phyloP scores from a whole-genome alignment of 1,140 invertebrate species.

The Paraescarpia echinospica region DNA sequence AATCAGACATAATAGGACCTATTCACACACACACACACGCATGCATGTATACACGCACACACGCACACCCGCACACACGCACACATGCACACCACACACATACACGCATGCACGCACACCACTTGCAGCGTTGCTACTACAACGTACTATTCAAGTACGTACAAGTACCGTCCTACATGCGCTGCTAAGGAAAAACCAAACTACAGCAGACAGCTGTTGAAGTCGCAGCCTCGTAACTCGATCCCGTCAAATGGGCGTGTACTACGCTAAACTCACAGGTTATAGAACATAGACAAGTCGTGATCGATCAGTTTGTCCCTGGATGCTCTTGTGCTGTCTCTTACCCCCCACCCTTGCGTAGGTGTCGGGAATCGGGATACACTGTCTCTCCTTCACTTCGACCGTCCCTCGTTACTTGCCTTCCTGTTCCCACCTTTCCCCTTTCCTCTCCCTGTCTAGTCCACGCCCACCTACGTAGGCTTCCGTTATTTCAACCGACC shows the following conservation, averaged over 20 bases:
- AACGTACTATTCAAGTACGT: neutral
- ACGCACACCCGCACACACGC: too few relatives aligned
- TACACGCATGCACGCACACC: too few relatives aligned
- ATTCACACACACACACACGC: too few relatives aligned
- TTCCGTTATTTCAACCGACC: neutral
- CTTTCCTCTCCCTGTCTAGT: neutral
- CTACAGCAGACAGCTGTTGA: neutral
- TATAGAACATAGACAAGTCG: too few relatives aligned
- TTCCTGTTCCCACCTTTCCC: neutral
- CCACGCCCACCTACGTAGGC: neutral
- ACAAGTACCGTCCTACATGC: neutral
- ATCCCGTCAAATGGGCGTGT: neutral
- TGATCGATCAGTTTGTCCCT: too few relatives aligned
- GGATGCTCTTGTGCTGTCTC: neutral
- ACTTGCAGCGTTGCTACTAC: too few relatives aligned
- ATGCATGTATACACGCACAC: too few relatives aligned
- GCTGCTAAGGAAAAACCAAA: neutral
- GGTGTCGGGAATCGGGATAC: neutral
- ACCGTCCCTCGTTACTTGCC: neutral
- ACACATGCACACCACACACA: too few relatives aligned
- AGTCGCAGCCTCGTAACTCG: neutral
- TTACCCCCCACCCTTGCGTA: neutral
- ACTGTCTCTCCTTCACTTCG: neutral
- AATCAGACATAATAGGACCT: too few relatives aligned
- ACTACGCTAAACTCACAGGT: neutral